These are phyloP conservation scores for Barnardius zonarius DNA, from an alignment of 2,113 vertebrate species.

Conservation along the genomic window DNA sequence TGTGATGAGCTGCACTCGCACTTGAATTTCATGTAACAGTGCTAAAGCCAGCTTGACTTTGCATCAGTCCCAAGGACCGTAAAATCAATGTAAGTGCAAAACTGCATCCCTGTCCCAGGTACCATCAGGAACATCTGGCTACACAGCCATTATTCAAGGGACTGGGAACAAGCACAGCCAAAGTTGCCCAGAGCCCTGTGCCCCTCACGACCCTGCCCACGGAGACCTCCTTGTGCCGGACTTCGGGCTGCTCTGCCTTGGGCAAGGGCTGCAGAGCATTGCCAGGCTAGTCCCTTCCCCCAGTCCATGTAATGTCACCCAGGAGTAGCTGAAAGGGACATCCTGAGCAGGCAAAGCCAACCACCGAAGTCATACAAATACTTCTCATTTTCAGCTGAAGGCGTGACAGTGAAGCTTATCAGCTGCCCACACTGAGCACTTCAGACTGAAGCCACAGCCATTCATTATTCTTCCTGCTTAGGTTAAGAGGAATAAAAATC, in stretches of 20 bases:
- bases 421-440: background rate
- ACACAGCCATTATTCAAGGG: fast-evolving
- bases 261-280: background rate
- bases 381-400: background rate
- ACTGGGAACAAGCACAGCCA: background rate
- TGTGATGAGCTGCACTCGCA: background rate
- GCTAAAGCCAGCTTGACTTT: background rate
- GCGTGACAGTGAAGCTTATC: background rate
- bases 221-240: background rate
- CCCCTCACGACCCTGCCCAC: fast-evolving
- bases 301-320: fast-evolving
- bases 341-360: background rate
- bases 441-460: background rate
- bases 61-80: background rate
- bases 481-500: background rate
- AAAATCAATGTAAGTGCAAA: background rate
- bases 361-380: background rate
- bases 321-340: background rate
- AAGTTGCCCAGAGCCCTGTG: fast-evolving
- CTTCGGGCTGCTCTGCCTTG: background rate
- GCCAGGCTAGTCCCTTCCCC: background rate
- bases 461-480: background rate
- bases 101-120: background rate
- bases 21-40: fast-evolving
- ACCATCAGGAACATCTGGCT: background rate